Conservation (phyloP, 2,797 vertebrate species). For the Microhierax caerulescens region DNA sequence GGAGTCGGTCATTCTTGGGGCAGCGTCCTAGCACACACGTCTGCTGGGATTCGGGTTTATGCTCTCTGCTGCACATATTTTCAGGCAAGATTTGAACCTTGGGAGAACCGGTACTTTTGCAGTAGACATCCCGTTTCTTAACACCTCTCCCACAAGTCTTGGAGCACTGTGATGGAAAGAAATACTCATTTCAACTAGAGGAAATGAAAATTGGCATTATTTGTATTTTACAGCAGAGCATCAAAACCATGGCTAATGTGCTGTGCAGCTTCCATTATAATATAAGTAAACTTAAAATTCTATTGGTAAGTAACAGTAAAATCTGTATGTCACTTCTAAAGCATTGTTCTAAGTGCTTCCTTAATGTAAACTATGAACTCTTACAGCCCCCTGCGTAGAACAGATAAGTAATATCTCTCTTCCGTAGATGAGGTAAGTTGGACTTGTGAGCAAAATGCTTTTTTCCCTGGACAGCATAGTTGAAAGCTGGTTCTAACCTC, state of each 20-base stretch:
- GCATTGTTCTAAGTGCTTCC: background rate
- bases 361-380: background rate
- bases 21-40: slow-evolving; percentile 90
- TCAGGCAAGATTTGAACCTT: slow-evolving; percentile 80
- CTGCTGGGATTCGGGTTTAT: slow-evolving; percentile 86
- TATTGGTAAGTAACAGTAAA: background rate
- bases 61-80: slow-evolving; percentile 80
- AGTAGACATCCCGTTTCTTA: slow-evolving; percentile 87
- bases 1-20: slow-evolving; percentile 88
- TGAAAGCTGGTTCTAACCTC: background rate
- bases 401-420: background rate
- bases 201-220: background rate
- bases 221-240: background rate
- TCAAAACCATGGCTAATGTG: background rate
- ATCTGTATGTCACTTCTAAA: background rate
- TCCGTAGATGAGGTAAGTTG: background rate
- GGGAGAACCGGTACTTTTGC: slow-evolving; percentile 78
- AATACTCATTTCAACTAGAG: background rate
- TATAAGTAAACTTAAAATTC: background rate
- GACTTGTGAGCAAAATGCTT: background rate
- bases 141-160: slow-evolving; percentile 93
- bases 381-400: background rate
- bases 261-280: background rate
- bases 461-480: background rate
- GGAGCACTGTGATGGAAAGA: slow-evolving; percentile 84